Conservation (phyloP, 2,888 invertebrate genomes). For the Anthoptus insignis region DNA sequence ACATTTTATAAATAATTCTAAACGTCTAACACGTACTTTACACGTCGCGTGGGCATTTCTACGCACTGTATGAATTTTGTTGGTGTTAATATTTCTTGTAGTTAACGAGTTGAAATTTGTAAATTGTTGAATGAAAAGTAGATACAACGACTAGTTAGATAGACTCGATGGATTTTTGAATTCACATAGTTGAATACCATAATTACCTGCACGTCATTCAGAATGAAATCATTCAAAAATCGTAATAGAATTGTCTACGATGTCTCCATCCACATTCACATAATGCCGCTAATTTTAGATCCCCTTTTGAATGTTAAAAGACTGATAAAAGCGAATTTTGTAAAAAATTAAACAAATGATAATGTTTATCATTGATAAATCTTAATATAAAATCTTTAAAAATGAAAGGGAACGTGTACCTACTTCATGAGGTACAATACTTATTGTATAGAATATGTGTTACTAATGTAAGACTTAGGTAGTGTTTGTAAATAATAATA, state of each 20-base stretch:
- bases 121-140: conserved; percentile 19
- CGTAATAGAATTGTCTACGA: conserved; percentile 6
- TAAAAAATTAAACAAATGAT: conserved; percentile 57
- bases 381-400: conserved; percentile 54
- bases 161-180: not conserved
- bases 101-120: conserved; percentile 14
- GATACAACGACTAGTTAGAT: conserved; percentile 25
- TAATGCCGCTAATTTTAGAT: conserved; percentile 47
- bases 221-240: too few relatives aligned
- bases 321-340: conserved; percentile 84
- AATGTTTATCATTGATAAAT: conserved; percentile 54
- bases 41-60: not conserved
- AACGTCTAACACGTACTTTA: not conserved
- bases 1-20: too few relatives aligned
- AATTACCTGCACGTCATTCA: too few relatives aligned
- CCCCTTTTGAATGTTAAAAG: conserved; percentile 63
- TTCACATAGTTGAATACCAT: conserved; percentile 4
- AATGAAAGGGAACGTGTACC: conserved; percentile 47
- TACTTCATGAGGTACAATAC: conserved; percentile 12
- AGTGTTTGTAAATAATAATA: conserved; percentile 7
- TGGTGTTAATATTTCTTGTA: conserved; percentile 20
- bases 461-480: not conserved
- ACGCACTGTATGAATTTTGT: conserved; percentile 10
- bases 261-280: conserved; percentile 33
- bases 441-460: conserved; percentile 7